Conservation (phyloP, 2,888 invertebrate species). For the Acronicta leporina region DNA sequence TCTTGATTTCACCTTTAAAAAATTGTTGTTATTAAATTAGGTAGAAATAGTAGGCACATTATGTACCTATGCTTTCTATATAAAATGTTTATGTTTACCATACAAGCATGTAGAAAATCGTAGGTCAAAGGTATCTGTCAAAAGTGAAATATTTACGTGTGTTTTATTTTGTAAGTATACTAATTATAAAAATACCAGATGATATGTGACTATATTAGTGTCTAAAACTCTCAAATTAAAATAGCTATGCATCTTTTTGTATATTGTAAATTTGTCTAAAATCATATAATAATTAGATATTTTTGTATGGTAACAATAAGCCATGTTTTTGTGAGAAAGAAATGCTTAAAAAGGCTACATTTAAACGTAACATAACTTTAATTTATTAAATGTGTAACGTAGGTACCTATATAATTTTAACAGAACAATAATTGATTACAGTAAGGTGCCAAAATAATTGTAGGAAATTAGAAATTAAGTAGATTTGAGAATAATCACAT, state of each 20-base stretch:
- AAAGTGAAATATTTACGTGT: no score
- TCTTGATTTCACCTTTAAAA: background rate
- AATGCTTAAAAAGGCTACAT: no score
- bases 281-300: no score
- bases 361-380: background rate
- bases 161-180: no score
- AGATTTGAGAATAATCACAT: slow-evolving; percentile 50
- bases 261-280: no score
- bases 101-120: background rate
- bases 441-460: slow-evolving; percentile 30
- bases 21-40: background rate
- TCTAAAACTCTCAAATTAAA: no score
- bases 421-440: slow-evolving; percentile 30
- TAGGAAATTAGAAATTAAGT: slow-evolving; percentile 4
- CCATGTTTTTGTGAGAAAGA: no score
- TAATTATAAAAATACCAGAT: no score
- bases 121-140: no score
- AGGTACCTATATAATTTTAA: slow-evolving; percentile 7
- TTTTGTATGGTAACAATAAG: no score
- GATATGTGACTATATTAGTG: no score
- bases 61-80: background rate
- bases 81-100: background rate
- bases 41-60: background rate
- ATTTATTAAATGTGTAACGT: slow-evolving; percentile 5
- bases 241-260: no score